Base-by-base conservation (phyloP, 2,113 vertebrate species). In the Nothocercus nigrocapillus region DNA sequence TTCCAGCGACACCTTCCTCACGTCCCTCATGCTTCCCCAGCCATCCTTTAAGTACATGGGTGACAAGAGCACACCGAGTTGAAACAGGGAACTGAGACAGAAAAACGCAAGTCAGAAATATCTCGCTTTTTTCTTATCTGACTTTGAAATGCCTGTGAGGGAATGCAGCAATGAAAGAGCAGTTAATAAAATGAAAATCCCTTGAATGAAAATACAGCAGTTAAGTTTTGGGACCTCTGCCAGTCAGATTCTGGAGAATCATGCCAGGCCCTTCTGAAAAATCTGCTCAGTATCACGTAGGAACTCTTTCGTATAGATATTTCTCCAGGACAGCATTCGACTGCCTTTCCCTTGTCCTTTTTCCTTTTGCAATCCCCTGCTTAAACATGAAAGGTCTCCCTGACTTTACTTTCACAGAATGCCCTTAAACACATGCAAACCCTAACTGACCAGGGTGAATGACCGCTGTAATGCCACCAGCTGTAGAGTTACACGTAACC, bases 141-240 rank as follows among this genome's bases (percentile, higher is more conserved):
- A 45, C 45, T 91, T 82, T 87, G 51, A 93, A 89, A 85, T 45
- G 12, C 25, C 42, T 68, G 30, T 54, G 27, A 89, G 45, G 83
- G 34, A 15, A 91, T 6, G 27, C 32, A 82, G 16, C 32, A 79
- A 89, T 40, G 24, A 84, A 67, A 86, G 30, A 91, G 74, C 22
- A 78, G 51, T 42, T 42, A 56, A 24, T 82, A 82, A 84, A n/a
- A 32, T 91, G 68, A 84, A 94, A 95, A 86, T 89, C 20, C 69
- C 78, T 9, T 24, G n/a, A 2, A 0, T 63, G 13, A 17, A 82
- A 85, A 17, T 40, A 47, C 18, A 56, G 21, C 20, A 84, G 38
- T 79, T 38, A 67, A 84, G 30, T 83, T 34, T 38, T 58, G n/a
- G 59, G 73, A 82, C 27, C 92, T 67, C 30, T 89, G 62, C n/a